These are phyloP conservation scores for Struthio camelus DNA, from an alignment of 2,113 vertebrate species.

Conservation along the genomic window DNA sequence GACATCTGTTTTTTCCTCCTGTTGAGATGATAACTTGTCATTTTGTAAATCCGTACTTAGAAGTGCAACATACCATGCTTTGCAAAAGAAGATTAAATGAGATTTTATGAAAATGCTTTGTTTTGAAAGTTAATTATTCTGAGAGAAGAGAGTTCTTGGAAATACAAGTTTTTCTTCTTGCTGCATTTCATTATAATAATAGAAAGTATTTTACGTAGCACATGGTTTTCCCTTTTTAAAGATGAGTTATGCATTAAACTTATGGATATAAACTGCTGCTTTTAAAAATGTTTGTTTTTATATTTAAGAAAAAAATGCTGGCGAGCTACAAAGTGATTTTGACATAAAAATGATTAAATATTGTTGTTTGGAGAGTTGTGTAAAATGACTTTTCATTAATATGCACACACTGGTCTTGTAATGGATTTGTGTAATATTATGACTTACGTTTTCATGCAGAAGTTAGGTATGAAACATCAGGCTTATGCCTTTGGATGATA, in stretches of 20 bases:
- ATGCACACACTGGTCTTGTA: not conserved
- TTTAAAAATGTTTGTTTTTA: slow-evolving; percentile 54
- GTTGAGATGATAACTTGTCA: slow-evolving; percentile 17
- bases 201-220: slow-evolving; percentile 36
- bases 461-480: not conserved
- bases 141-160: slow-evolving; percentile 34
- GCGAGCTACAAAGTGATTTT: slow-evolving; percentile 41
- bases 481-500: not conserved
- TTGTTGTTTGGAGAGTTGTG: slow-evolving; percentile 47
- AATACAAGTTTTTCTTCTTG: slow-evolving; percentile 26
- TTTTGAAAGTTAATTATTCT: slow-evolving; percentile 55
- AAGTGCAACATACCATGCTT: slow-evolving; percentile 61
- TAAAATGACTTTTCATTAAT: slow-evolving; percentile 52
- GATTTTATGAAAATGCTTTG: slow-evolving; percentile 71
- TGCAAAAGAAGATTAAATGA: slow-evolving; percentile 71
- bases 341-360: slow-evolving; percentile 52
- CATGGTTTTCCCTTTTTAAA: not conserved
- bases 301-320: slow-evolving; percentile 53
- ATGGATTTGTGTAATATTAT: not conserved
- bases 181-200: slow-evolving; percentile 19
- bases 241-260: slow-evolving; percentile 31
- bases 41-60: slow-evolving; percentile 70
- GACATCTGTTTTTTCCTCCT: slow-evolving; percentile 42
- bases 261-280: slow-evolving; percentile 44
- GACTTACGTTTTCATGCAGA: slow-evolving; percentile 2